Conservation (phyloP, 2,888 invertebrate species). For the Miltochrista miniata region DNA sequence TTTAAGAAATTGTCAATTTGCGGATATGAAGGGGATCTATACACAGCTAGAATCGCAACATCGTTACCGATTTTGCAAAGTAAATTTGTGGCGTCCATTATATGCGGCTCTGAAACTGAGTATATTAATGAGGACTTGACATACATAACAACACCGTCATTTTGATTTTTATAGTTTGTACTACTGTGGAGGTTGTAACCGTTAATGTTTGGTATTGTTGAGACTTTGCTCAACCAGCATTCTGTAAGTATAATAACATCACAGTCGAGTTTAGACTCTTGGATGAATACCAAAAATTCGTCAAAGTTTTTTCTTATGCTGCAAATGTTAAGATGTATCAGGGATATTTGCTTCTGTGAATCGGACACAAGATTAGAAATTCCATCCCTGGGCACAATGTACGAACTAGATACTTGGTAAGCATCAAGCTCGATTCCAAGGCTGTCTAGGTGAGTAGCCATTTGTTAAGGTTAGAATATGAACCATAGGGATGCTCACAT, state of each 20-base stretch:
- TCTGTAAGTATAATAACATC: neutral
- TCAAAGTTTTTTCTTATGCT: neutral
- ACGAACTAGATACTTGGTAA: too few relatives aligned
- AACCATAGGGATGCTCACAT: too few relatives aligned
- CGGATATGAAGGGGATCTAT: neutral
- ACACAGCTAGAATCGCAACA: neutral
- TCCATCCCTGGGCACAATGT: too few relatives aligned
- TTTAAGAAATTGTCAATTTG: neutral
- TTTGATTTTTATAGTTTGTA: neutral
- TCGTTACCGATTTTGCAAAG: neutral
- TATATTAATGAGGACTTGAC: neutral
- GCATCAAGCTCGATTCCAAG: too few relatives aligned
- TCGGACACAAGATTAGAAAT: too few relatives aligned
- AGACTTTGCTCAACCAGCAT: neutral
- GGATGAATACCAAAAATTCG: neutral
- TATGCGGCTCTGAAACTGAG: neutral
- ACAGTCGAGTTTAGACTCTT: neutral
- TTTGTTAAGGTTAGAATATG: too few relatives aligned
- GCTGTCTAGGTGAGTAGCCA: too few relatives aligned
- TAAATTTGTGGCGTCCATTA: too few relatives aligned
- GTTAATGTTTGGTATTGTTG: neutral
- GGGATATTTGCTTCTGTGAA: too few relatives aligned
- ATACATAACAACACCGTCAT: neutral
- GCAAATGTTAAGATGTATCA: neutral
- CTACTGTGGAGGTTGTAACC: neutral